These are phyloP conservation scores for Aproaerema taeniolella DNA, from an alignment of 2,888 invertebrate genomes.

Conservation along the genomic window DNA sequence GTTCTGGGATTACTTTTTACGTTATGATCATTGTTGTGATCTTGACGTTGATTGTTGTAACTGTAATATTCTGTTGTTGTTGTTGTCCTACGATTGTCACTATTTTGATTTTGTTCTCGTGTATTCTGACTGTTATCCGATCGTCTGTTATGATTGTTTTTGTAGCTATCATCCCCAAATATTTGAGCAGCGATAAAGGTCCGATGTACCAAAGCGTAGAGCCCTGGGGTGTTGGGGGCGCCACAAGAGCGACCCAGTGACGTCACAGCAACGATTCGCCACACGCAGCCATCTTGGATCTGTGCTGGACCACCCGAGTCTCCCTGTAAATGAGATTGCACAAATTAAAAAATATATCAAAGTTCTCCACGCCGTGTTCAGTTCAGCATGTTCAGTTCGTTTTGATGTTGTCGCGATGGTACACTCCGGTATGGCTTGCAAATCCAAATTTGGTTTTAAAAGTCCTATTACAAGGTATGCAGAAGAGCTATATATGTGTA, in stretches of 20 bases:
- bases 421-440: not conserved
- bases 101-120: not conserved
- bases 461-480: not conserved
- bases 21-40: not conserved
- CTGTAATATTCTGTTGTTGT: slow-evolving; percentile 1
- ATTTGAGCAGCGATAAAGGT: slow-evolving; percentile 14
- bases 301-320: slow-evolving; percentile 68
- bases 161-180: slow-evolving; percentile 4
- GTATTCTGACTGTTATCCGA: not conserved
- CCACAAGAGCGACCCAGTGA: slow-evolving; percentile 61
- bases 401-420: too few relatives aligned
- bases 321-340: slow-evolving; percentile 47
- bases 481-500: too few relatives aligned
- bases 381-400: too few relatives aligned
- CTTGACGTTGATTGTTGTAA: not conserved
- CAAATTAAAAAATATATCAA: too few relatives aligned
- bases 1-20: too few relatives aligned
- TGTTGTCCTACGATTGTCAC: not conserved
- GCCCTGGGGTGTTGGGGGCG: slow-evolving; percentile 53
- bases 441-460: too few relatives aligned
- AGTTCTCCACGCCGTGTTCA: too few relatives aligned
- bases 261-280: slow-evolving; percentile 61
- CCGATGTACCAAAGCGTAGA: slow-evolving; percentile 43
- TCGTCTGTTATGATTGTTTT: not conserved
- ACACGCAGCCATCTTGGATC: slow-evolving; percentile 54